Conservation (phyloP, 2,797 vertebrate species). For the Champsocephalus esox region DNA sequence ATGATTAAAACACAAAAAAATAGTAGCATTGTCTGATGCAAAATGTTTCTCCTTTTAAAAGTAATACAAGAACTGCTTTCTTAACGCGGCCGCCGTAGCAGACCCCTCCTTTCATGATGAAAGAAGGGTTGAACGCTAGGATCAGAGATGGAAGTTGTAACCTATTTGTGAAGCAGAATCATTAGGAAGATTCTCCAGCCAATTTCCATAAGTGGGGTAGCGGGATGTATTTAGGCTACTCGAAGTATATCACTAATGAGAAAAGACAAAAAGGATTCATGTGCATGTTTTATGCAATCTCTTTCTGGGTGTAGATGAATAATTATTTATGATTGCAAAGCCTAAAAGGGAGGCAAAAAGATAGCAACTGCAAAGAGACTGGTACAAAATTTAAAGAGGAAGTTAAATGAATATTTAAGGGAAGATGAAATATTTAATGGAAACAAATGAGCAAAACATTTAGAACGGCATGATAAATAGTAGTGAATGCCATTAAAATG, state of each 20-base stretch:
- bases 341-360: conserved; percentile 82
- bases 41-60: conserved; percentile 43
- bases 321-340: conserved; percentile 88
- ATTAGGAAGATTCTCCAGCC: conserved; percentile 77
- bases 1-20: conserved; percentile 35
- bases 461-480: conserved; percentile 85
- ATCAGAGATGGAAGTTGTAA: conserved; percentile 71
- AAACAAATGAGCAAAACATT: conserved; percentile 89
- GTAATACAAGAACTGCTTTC: conserved; percentile 41
- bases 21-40: conserved; percentile 37
- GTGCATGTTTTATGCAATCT: conserved; percentile 88
- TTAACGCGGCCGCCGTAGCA: conserved; percentile 20
- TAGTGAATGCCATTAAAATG: conserved; percentile 74
- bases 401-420: conserved; percentile 90
- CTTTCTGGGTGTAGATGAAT: conserved; percentile 85
- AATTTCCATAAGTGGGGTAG: conserved; percentile 86
- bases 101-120: conserved; percentile 67
- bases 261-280: conserved; percentile 87
- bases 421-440: conserved; percentile 88
- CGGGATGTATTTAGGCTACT: conserved; percentile 86
- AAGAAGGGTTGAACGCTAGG: conserved; percentile 59
- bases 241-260: conserved; percentile 87
- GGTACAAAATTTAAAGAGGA: conserved; percentile 86
- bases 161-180: conserved; percentile 81
- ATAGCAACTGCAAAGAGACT: conserved; percentile 80